Percentiles rank a stretch among this genome's conserved stretches.
phyloP scores from a whole-genome alignment of 2,888 invertebrate genomes.

The Noctua janthina region DNA sequence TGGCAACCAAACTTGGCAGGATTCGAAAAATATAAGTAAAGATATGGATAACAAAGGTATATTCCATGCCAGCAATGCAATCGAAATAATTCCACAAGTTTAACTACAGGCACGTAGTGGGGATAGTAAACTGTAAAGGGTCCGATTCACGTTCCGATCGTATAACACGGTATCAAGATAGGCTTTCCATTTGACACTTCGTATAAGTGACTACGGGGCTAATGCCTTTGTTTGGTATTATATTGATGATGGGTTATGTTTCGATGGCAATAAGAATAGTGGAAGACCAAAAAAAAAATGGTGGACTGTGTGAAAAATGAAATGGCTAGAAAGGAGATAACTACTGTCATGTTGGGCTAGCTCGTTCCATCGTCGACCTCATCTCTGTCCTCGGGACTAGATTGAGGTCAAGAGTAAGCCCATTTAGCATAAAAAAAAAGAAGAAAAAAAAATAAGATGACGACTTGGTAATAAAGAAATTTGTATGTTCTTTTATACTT shows the following conservation, averaged over 20 bases:
- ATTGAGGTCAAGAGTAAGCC: too few relatives aligned
- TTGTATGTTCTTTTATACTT: neutral
- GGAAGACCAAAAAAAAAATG: too few relatives aligned
- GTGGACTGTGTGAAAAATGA: neutral
- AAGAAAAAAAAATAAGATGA: neutral
- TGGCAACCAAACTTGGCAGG: conserved; percentile 44
- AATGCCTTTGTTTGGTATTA: neutral
- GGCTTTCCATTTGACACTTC: conserved; percentile 67
- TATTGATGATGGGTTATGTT: neutral
- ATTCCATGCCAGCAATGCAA: conserved; percentile 29
- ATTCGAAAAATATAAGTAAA: conserved; percentile 31
- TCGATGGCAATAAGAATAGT: neutral
- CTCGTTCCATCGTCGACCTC: too few relatives aligned
- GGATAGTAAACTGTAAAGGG: conserved; percentile 75
- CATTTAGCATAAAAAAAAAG: too few relatives aligned
- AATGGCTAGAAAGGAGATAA: neutral
- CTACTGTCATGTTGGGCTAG: neutral
- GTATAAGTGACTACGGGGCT: conserved; percentile 17
- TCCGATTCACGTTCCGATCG: conserved; percentile 70
- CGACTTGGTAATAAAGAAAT: neutral
- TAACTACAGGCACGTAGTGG: conserved; percentile 69
- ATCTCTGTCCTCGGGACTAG: too few relatives aligned
- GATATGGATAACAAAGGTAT: conserved; percentile 33
- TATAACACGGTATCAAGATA: conserved; percentile 70
- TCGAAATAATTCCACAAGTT: conserved; percentile 61